Evolutionary conservation across 2,797 vertebrate species (phyloP).

Genomic region (Nyctalus aviator): DNA sequence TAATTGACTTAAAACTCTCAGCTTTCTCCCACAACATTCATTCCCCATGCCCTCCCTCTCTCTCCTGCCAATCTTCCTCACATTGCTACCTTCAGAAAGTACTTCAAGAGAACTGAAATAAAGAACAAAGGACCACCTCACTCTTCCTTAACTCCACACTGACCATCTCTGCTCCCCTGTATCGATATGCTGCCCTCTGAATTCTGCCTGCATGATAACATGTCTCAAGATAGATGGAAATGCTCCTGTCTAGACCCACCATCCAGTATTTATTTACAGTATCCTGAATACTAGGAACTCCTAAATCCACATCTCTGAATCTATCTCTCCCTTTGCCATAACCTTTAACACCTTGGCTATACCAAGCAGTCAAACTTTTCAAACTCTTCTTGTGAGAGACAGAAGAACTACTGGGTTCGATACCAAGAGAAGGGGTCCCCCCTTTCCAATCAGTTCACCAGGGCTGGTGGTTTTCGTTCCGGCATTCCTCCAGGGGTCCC

Average conservation of each 20-base stretch:
- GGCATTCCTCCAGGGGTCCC: not conserved
- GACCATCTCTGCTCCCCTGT: not conserved
- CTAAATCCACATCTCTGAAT: slow-evolving; percentile 17
- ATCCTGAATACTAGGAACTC: not conserved
- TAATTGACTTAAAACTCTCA: slow-evolving; percentile 38
- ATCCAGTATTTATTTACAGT: not conserved
- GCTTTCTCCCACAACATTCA: not conserved
- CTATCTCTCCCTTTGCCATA: not conserved
- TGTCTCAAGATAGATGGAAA: not conserved
- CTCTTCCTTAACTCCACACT: not conserved
- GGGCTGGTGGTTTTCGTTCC: not conserved
- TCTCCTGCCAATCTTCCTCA: not conserved
- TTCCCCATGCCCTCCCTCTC: not conserved
- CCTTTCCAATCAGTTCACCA: not conserved
- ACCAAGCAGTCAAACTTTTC: slow-evolving; percentile 19
- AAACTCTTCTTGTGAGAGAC: slow-evolving; percentile 54
- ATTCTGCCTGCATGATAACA: not conserved
- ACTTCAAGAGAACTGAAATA: slow-evolving; percentile 12
- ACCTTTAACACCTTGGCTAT: not conserved
- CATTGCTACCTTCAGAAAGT: not conserved
- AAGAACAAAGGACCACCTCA: not conserved
- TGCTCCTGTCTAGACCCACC: not conserved
- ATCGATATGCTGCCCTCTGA: not conserved
- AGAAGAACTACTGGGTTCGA: not conserved
- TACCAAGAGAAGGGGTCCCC: not conserved